Evolutionary conservation across 2,113 vertebrate species (phyloP).

Genomic region (Rhabdornis inornatus): DNA sequence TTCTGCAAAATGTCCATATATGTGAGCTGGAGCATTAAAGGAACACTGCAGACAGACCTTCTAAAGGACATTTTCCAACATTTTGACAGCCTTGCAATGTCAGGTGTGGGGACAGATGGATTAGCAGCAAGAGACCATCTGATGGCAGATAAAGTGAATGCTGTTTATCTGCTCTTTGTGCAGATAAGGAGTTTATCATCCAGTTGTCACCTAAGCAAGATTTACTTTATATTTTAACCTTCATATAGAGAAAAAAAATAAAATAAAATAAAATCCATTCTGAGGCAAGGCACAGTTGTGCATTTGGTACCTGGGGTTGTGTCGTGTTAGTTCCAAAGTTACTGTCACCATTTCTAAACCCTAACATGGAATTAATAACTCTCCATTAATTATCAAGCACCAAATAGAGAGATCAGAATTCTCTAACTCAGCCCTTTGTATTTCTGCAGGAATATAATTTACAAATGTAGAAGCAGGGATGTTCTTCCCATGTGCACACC

Average conservation of each 20-base stretch:
- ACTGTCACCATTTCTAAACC: background rate
- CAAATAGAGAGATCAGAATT: background rate
- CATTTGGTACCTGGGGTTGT: background rate
- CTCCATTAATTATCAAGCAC: background rate
- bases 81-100: background rate
- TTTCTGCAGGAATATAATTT: background rate
- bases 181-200: background rate
- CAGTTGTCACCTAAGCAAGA: background rate
- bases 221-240: background rate
- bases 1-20: background rate
- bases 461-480: background rate
- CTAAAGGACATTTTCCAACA: background rate
- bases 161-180: background rate
- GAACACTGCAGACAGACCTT: background rate
- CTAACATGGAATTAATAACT: background rate
- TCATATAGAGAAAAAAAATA: background rate
- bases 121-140: slow-evolving; percentile 1
- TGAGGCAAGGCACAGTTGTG: background rate
- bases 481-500: background rate
- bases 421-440: background rate
- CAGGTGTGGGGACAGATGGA: background rate
- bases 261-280: background rate
- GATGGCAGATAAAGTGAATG: background rate
- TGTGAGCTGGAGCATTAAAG: background rate
- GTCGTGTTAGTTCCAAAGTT: background rate